Conservation (phyloP, 2,888 invertebrate genomes). For the Steinernema hermaphroditum region DNA sequence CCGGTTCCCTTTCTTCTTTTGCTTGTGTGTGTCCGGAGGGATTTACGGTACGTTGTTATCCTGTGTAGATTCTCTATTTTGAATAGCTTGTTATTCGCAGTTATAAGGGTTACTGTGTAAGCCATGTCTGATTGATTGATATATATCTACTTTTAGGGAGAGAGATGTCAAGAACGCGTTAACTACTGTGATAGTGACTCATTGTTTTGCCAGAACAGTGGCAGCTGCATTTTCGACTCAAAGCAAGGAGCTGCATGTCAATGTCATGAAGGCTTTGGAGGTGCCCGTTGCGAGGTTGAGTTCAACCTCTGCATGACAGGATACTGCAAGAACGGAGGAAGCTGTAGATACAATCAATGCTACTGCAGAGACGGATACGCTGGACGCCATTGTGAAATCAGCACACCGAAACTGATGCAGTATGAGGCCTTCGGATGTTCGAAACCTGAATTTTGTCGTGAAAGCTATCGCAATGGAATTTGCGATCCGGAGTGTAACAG, state of each 20-base stretch:
- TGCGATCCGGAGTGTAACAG: background rate
- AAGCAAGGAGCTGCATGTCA: background rate
- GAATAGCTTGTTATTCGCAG: no score
- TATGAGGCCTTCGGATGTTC: background rate
- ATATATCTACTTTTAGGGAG: background rate
- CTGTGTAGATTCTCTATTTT: no score
- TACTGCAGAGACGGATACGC: background rate
- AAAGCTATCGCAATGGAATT: background rate
- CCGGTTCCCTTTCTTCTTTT: no score
- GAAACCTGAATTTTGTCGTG: background rate
- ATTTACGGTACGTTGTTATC: no score
- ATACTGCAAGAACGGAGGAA: conserved; percentile 20
- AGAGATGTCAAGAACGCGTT: background rate
- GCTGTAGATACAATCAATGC: background rate
- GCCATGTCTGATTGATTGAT: no score
- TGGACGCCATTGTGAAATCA: background rate
- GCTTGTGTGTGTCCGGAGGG: no score
- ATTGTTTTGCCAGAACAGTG: background rate
- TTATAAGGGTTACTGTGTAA: no score
- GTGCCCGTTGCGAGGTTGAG: background rate
- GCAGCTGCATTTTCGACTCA: background rate
- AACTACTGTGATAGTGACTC: background rate
- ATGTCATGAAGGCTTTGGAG: background rate
- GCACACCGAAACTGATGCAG: background rate
- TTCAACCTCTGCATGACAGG: background rate